Conservation (phyloP, 64 coral and sea anemone genomes). For the Pocillopora damicornis region DNA sequence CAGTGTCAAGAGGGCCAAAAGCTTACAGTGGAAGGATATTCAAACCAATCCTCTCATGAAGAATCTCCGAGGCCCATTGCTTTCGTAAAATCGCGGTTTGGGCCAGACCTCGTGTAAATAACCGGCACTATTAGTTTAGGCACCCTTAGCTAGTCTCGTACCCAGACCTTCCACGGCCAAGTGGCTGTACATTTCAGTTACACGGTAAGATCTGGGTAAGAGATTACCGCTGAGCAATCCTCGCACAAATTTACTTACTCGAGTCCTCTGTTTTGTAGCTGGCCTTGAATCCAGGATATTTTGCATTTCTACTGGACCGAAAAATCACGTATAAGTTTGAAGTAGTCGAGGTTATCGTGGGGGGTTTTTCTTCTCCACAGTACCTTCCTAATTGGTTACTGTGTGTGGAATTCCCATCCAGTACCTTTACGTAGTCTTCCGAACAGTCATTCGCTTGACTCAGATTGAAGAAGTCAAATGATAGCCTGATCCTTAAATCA, state of each 20-base stretch:
- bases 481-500: conserved; percentile 22
- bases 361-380: conserved; percentile 32
- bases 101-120: too few relatives aligned
- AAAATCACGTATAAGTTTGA: conserved; percentile 25
- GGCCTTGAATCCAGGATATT: conserved; percentile 37
- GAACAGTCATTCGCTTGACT: background rate
- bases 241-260: background rate
- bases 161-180: too few relatives aligned
- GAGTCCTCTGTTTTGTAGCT: conserved; percentile 25
- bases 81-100: too few relatives aligned
- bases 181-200: too few relatives aligned
- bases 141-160: too few relatives aligned
- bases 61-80: too few relatives aligned
- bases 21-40: too few relatives aligned
- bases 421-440: conserved; percentile 42
- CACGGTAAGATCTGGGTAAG: too few relatives aligned
- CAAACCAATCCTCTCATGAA: too few relatives aligned
- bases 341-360: background rate
- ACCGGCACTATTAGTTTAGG: too few relatives aligned
- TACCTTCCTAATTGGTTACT: conserved; percentile 20
- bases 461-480: conserved; percentile 50
- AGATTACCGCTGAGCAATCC: too few relatives aligned
- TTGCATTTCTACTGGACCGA: conserved; percentile 3
- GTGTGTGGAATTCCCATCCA: background rate
- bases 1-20: too few relatives aligned